Evolutionary conservation across 2,113 vertebrate genomes (phyloP).

Genomic region (Leuciscus idus): DNA sequence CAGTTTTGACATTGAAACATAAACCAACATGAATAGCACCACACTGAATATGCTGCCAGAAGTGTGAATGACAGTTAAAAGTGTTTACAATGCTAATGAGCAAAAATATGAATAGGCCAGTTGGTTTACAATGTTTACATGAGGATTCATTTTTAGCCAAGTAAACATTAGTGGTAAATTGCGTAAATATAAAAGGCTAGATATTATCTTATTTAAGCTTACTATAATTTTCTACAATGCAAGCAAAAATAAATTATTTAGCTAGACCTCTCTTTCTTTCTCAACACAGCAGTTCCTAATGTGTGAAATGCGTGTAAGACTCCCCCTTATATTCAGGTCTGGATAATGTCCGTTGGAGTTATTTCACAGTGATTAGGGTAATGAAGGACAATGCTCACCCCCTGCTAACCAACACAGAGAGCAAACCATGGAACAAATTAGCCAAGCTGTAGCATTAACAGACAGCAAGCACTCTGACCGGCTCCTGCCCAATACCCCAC

Average conservation of each 20-base stretch:
- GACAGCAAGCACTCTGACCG: conserved; percentile 37
- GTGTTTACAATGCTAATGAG: not conserved
- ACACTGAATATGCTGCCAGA: not conserved
- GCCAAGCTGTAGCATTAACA: conserved; percentile 51
- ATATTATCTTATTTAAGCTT: not conserved
- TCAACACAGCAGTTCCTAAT: not conserved
- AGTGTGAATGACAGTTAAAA: not conserved
- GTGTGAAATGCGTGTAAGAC: not conserved
- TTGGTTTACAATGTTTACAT: not conserved
- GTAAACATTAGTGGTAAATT: not conserved
- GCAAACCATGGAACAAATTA: conserved; percentile 64
- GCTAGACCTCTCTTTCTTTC: not conserved
- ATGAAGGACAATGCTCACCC: conserved; percentile 61
- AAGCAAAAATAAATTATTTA: not conserved
- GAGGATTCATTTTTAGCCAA: not conserved
- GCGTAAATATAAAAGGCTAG: not conserved
- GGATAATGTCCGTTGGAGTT: conserved; percentile 49
- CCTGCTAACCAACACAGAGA: conserved; percentile 48
- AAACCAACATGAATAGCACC: not conserved
- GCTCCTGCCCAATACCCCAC: not conserved
- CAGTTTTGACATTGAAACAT: not conserved
- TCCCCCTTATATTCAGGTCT: conserved; percentile 3
- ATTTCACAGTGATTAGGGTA: conserved; percentile 68
- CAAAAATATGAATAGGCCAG: not conserved
- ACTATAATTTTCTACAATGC: not conserved